Evolutionary conservation across 2,888 invertebrate genomes (phyloP), one percentile per base, ranked within the genome.

Genomic region (Cloeon dipterum): DNA sequence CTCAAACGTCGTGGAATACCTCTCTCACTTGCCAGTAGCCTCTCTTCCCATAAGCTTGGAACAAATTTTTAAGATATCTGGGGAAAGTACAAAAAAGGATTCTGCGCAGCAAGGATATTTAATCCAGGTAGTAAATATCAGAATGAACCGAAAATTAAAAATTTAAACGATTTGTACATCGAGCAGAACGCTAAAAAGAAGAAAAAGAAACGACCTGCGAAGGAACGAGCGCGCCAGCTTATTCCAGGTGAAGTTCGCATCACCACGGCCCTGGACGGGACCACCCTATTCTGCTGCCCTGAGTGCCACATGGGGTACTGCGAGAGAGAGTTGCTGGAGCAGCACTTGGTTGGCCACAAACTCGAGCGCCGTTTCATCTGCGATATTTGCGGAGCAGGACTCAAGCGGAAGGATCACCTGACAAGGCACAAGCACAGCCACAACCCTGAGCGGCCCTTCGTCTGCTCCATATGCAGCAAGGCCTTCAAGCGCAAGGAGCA

Each of bases 401-500:
- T 85, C 8, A 85, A 85, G 52, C 70, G 83, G 40, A 85, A 83
- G 52, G 83, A 83, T 58, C 83, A 83, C 52, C 58, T 83, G 46
- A 82, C 82, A 3, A 66, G 83, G 11, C 85, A 85, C 59, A 83
- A 83, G 55, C 74, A 82, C 51, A 78, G 79, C 36, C 83, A 85
- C 59, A 83, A 82, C 62, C 82, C 83, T 1, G 85, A 83, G 55
- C 65, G 83, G 46, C 85, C 85, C 38, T 83, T 79, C 58, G 79
- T 79, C 10, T 85, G 85, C 61, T 74, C 79, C 40, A 81, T 83
- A 38, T 85, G 85, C 52, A 65, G 81, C 49, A 85, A 85, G 39
- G 79, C 81, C 2, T 85, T 85, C 56, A 83, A 85, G 50, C 70
- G 85, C 46, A 83, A 83, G 62, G 85, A 86, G 52, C 85, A 86